phyloP scores from a whole-genome alignment of 2,888 invertebrate species.

The Digitonthophagus gazella region DNA sequence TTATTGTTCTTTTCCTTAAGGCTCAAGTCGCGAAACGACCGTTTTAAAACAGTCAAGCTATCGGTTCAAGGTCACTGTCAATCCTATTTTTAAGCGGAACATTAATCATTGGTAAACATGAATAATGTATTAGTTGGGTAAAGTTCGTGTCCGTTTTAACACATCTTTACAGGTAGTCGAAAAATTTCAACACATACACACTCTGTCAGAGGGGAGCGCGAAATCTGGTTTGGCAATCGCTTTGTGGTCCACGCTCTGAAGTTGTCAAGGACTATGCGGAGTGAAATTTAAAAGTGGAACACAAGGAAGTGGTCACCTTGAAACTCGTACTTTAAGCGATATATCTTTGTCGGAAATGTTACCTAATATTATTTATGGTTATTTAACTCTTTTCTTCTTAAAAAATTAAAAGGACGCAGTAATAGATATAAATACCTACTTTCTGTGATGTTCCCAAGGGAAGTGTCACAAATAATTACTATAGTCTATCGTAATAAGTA shows the following conservation, averaged over 20 bases:
- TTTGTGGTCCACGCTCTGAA: not conserved
- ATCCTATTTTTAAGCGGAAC: not conserved
- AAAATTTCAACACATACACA: not conserved
- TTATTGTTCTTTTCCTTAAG: not conserved
- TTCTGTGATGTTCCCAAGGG: no score
- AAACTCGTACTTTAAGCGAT: conserved; percentile 3
- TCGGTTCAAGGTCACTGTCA: not conserved
- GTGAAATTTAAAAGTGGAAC: not conserved
- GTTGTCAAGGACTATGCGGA: not conserved
- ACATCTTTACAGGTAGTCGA: not conserved
- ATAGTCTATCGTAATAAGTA: no score
- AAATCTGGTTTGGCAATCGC: not conserved
- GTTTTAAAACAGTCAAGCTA: not conserved
- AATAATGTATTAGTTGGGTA: not conserved
- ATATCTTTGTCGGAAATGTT: not conserved
- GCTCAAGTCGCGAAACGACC: not conserved
- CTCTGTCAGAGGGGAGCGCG: not conserved
- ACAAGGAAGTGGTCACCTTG: not conserved
- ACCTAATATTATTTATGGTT: not conserved
- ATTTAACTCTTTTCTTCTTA: no score
- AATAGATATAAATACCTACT: no score
- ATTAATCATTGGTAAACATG: not conserved
- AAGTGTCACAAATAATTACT: no score
- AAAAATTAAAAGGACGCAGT: no score
- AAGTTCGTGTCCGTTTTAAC: not conserved